Evolutionary conservation across 2,113 vertebrate genomes (phyloP), one percentile per base, ranked within the genome.

Genomic region (Benitochromis conjunctus): DNA sequence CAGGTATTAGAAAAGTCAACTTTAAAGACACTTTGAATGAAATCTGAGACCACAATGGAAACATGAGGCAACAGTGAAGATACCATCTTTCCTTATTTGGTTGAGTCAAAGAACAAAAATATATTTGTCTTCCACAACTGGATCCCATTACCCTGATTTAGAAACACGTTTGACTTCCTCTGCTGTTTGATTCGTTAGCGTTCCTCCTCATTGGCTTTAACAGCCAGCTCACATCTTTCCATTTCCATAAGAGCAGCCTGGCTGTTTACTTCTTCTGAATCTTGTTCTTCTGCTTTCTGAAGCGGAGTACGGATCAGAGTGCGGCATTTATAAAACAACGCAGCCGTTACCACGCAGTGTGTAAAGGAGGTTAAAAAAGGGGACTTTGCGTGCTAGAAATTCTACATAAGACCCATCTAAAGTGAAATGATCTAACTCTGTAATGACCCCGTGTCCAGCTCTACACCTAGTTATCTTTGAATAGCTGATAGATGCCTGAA

Each of bases 341-440:
- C 2, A 46, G 21, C 41, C 0, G 14, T 48, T 29, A 48, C 46
- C 26, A 18, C 0, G 1, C 14, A 29, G 41, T 71, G 18, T 29
- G 41, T 48, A 48, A 71, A 46, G 14, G 2, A 18, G 41, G 66
- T 4, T 46, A 26, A 46, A 71, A 46, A 71, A 46, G 4, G 16
- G 0, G 12, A 10, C 38, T 43, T 43, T 43, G n/a, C 1, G 1
- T 43, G n/a, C 38, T 46, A 43, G 38, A 43, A 69, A 69, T 69
- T 69, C 21, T 24, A 71, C 14, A 26, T 24, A 26, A 46, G 13
- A 71, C 14, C 0, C 41, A 29, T 71, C 46, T 46, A 26, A 74
- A 16, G 14, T 48, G 46, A 16, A 48, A 16, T 16, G 16, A 48
- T 3, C 18, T 19, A 8, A 7, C 16, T 53, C 7, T 53, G 18